phyloP scores from a whole-genome alignment of 1,140 invertebrate genomes.

The Dryas iulia region DNA sequence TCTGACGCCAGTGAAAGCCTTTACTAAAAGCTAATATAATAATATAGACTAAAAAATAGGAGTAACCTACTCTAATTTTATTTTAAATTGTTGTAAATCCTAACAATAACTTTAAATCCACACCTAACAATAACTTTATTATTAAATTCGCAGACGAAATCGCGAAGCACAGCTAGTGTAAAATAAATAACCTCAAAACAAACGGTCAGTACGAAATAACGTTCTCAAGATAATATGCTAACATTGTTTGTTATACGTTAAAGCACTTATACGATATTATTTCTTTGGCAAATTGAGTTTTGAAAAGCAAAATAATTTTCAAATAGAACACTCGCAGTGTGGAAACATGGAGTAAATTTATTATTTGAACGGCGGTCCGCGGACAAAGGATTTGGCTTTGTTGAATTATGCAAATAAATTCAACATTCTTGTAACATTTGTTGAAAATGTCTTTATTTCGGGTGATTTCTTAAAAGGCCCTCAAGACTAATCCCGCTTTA shows the following conservation, averaged over 20 bases:
- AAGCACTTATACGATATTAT: background rate
- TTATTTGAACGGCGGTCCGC: constrained; percentile 68
- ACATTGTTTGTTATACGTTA: background rate
- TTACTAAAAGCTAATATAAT: no score
- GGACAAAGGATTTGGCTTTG: constrained; percentile 76
- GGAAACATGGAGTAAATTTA: constrained; percentile 75
- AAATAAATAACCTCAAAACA: background rate
- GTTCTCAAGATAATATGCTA: background rate
- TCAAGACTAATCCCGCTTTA: constrained; percentile 64
- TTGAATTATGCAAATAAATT: constrained; percentile 78
- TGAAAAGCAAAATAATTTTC: constrained; percentile 68
- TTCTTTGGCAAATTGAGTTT: constrained; percentile 28
- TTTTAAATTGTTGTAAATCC: no score
- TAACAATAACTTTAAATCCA: no score
- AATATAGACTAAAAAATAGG: no score
- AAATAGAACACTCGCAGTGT: constrained; percentile 64
- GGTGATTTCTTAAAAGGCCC: constrained; percentile 72
- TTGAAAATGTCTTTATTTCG: constrained; percentile 76
- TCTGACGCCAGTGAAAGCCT: no score
- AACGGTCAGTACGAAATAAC: background rate
- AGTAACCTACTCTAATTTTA: no score
- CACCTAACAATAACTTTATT: no score
- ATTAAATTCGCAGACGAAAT: no score
- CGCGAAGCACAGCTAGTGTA: background rate
- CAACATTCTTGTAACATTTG: constrained; percentile 78